phyloP scores from a whole-genome alignment of 2,797 vertebrate species.

The Pantherophis alleghaniensis region DNA sequence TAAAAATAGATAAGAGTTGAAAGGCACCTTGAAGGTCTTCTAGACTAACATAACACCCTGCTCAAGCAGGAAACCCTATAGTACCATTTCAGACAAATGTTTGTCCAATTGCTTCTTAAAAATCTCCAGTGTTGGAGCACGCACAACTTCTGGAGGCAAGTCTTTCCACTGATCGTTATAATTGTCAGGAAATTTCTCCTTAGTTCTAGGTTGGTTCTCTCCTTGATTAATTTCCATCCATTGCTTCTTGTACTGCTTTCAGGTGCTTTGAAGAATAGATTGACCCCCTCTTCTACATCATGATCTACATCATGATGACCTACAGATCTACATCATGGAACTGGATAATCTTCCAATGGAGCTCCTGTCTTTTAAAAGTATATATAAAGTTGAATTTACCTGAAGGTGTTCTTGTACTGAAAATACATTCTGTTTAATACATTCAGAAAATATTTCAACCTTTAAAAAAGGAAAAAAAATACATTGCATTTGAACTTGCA shows the following conservation, averaged over 20 bases:
- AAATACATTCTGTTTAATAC: slow-evolving; percentile 65
- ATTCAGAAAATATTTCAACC: slow-evolving; percentile 84
- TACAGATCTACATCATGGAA: not conserved
- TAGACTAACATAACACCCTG: not conserved
- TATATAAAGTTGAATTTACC: slow-evolving; percentile 70
- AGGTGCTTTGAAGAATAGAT: not conserved
- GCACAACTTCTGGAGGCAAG: not conserved
- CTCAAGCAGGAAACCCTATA: not conserved
- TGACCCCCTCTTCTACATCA: not conserved
- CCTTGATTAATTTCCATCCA: not conserved
- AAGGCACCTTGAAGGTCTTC: not conserved
- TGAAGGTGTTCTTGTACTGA: slow-evolving; percentile 74
- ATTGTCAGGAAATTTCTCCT: not conserved
- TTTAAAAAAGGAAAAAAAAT: slow-evolving; percentile 58
- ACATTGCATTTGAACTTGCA: slow-evolving; percentile 20
- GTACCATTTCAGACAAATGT: not conserved
- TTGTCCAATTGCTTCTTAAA: not conserved
- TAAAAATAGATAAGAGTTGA: not conserved
- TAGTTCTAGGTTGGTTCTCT: not conserved
- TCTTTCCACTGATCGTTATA: not conserved
- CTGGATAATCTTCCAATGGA: not conserved
- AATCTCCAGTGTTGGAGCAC: not conserved
- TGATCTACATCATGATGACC: not conserved
- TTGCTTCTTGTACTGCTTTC: not conserved
- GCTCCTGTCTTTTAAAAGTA: not conserved